Evolutionary conservation across 2,113 vertebrate species (phyloP), one percentile per base, ranked within the genome.

Genomic region (Phasianus colchicus): DNA sequence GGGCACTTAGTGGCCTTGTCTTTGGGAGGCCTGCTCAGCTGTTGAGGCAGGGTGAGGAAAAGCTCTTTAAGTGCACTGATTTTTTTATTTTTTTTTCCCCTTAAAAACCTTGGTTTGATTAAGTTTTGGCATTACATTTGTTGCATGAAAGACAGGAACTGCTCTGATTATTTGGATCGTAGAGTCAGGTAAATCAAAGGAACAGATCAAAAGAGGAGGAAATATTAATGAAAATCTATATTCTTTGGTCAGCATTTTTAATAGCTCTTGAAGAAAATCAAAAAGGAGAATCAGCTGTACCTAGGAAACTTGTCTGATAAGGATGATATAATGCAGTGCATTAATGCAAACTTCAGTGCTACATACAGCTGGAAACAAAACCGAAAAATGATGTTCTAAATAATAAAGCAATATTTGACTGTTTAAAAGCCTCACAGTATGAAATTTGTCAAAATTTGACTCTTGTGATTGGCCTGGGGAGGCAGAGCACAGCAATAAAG

Each of bases 181-280:
- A 75, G 91, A 92, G 88, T 82, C 95, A 96, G 95, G 96, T 96
- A 96, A 96, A 96, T 95, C 95, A 96, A 96, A 96, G 90, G 92
- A 93, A 54, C 77, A 93, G 96, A 95, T 96, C 96, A 97, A 96
- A 96, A 95, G 95, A 73, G 78, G 90, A 81, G 88, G 93, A 95
- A 95, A 91, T 95, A 97, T 95, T 95, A 96, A 95, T 91, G 94
- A 90, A 93, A 95, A 95, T 95, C 94, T 90, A 96, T 96, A 94
- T 89, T 88, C 93, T 96, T 84, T 94, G 89, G 93, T 97, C 94
- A 97, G 95, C 95, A 94, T 95, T 96, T 97, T 95, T 92, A 96
- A 92, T 95, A 88, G 92, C 86, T 93, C 90, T 96, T 75, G 83
- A 86, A 92, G 96, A 92, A 95, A 95, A 97, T 96, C 89, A 96